Evolutionary conservation across 2,113 vertebrate species (phyloP).

Genomic region (Corapipo altera): DNA sequence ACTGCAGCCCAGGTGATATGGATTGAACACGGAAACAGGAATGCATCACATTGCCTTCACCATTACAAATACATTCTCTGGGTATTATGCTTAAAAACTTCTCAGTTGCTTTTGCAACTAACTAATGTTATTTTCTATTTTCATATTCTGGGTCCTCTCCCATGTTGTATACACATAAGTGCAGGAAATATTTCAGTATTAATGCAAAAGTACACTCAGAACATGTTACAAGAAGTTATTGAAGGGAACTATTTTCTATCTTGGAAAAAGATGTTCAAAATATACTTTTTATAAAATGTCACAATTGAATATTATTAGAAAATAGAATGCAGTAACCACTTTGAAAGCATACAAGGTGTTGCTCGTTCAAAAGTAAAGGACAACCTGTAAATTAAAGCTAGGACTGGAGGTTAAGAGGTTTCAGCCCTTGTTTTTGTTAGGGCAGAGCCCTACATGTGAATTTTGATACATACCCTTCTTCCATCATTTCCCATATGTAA

Average conservation of each 20-base stretch:
- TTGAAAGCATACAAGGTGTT: not conserved
- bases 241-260: not conserved
- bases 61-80: not conserved
- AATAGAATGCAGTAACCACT: not conserved
- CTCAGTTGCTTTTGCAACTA: not conserved
- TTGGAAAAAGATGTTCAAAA: not conserved
- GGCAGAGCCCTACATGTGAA: not conserved
- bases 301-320: not conserved
- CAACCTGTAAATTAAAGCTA: not conserved
- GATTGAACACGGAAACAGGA: not conserved
- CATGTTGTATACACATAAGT: not conserved
- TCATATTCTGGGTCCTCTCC: not conserved
- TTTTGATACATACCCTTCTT: not conserved
- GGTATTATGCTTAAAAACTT: not conserved
- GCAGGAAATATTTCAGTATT: not conserved
- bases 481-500: not conserved
- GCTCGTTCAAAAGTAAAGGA: not conserved
- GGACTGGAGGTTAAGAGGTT: not conserved
- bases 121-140: not conserved
- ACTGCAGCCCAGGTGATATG: not conserved
- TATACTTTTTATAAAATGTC: not conserved
- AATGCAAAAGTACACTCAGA: not conserved
- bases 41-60: not conserved
- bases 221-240: rapidly evolving
- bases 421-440: not conserved